Percentiles rank a stretch among this genome's conserved stretches.
These are phyloP conservation scores for Odontocerum albicorne DNA, from an alignment of 2,888 invertebrate genomes.

Conservation along the genomic window DNA sequence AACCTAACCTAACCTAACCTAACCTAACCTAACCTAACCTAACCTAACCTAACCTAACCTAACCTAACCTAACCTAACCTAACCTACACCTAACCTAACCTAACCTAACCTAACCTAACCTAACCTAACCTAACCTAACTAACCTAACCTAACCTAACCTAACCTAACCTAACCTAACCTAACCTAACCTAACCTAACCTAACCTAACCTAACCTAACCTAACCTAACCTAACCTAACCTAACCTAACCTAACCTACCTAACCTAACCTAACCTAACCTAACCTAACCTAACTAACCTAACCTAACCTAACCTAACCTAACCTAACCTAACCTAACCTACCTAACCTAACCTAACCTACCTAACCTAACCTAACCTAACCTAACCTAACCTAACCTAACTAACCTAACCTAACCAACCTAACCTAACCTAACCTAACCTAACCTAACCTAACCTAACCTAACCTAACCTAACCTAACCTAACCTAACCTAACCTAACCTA, in stretches of 20 bases:
- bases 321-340: slow-evolving; percentile 10
- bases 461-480: slow-evolving; percentile 25
- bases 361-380: slow-evolving; percentile 24
- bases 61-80: slow-evolving; percentile 36
- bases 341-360: too few species aligned
- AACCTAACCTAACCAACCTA: neutral
- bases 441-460: slow-evolving; percentile 11
- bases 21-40: slow-evolving; percentile 35
- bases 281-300: slow-evolving; percentile 8
- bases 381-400: neutral
- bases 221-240: slow-evolving; percentile 11
- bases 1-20: slow-evolving; percentile 33
- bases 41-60: slow-evolving; percentile 36
- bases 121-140: slow-evolving; percentile 17
- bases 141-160: slow-evolving; percentile 12
- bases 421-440: slow-evolving; percentile 7
- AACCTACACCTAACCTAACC: slow-evolving; percentile 27
- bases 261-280: neutral
- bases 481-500: slow-evolving; percentile 36
- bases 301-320: slow-evolving; percentile 5
- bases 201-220: slow-evolving; percentile 12
- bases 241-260: slow-evolving; percentile 7
- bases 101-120: slow-evolving; percentile 36
- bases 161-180: slow-evolving; percentile 5
- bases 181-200: slow-evolving; percentile 3